These are phyloP conservation scores for Seira musarum DNA, from an alignment of 2,888 invertebrate species.

Conservation along the genomic window DNA sequence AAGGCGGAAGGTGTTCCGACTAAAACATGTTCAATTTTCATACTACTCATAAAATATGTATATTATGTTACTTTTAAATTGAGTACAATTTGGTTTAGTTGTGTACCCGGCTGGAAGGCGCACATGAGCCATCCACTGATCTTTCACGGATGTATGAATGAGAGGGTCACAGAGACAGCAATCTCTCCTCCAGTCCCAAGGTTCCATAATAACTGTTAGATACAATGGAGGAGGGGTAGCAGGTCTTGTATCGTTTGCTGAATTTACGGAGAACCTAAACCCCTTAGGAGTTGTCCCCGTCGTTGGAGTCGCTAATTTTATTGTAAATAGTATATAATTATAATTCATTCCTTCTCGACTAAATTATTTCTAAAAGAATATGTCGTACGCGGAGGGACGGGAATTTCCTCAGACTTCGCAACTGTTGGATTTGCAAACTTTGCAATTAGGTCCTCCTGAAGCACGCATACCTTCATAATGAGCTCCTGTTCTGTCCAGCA, in stretches of 20 bases:
- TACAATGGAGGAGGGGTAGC: background rate
- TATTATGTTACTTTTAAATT: background rate
- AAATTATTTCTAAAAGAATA: background rate
- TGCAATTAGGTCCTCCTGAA: slow-evolving; percentile 43
- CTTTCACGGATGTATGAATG: slow-evolving; percentile 24
- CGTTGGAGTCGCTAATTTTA: background rate
- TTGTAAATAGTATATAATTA: background rate
- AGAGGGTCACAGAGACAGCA: slow-evolving; percentile 24
- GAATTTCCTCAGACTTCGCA: slow-evolving; percentile 6
- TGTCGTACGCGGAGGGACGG: slow-evolving; percentile 38
- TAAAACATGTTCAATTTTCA: too few relatives aligned
- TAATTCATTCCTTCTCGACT: too few relatives aligned
- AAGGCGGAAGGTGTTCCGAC: slow-evolving; percentile 55
- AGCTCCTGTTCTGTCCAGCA: slow-evolving; percentile 61
- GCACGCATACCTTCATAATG: slow-evolving; percentile 42
- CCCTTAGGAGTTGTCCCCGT: slow-evolving; percentile 18
- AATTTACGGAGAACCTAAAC: background rate
- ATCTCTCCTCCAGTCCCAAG: slow-evolving; percentile 60
- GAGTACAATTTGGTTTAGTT: background rate
- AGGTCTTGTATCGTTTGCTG: background rate
- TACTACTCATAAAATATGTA: too few relatives aligned
- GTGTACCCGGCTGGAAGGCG: slow-evolving; percentile 53
- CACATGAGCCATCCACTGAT: slow-evolving; percentile 44
- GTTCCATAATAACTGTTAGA: slow-evolving; percentile 40
- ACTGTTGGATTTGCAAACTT: slow-evolving; percentile 23